phyloP scores from a whole-genome alignment of 1,140 invertebrate species.

The Holotrichia oblita region DNA sequence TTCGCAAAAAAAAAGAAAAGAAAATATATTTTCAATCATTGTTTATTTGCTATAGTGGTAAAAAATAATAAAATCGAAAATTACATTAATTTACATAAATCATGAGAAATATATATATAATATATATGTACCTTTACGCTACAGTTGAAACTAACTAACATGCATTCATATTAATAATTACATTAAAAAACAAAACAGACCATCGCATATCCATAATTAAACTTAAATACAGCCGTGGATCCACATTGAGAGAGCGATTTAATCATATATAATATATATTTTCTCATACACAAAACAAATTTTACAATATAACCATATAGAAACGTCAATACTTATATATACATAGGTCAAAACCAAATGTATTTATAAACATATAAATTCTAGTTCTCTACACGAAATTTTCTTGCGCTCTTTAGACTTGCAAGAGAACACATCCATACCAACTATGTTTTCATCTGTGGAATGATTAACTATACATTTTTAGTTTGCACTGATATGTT shows the following conservation, averaged over 20 bases:
- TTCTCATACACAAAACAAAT: slow-evolving; percentile 40
- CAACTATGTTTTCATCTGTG: not conserved
- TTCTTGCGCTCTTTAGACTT: not conserved
- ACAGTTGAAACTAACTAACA: slow-evolving; percentile 55
- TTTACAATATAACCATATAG: slow-evolving; percentile 19
- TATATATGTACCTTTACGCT: slow-evolving; percentile 41
- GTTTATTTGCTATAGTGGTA: slow-evolving; percentile 60
- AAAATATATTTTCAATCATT: slow-evolving; percentile 43
- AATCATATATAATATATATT: slow-evolving; percentile 41
- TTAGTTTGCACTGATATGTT: not conserved
- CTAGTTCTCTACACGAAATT: too few relatives aligned
- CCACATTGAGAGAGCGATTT: slow-evolving; percentile 57
- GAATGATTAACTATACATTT: not conserved
- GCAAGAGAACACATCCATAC: not conserved
- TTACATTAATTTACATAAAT: slow-evolving; percentile 59
- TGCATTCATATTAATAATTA: slow-evolving; percentile 59
- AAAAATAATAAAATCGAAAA: slow-evolving; percentile 62
- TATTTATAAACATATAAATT: not conserved
- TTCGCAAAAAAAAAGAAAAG: slow-evolving; percentile 29
- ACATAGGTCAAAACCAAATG: slow-evolving; percentile 27
- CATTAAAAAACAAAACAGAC: slow-evolving; percentile 57
- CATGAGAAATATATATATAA: slow-evolving; percentile 57
- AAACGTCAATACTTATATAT: slow-evolving; percentile 22
- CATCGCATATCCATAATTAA: slow-evolving; percentile 55
- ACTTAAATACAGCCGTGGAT: slow-evolving; percentile 60